These are phyloP conservation scores for Campoletis sonorensis DNA, from an alignment of 1,140 invertebrate species.

Conservation along the genomic window DNA sequence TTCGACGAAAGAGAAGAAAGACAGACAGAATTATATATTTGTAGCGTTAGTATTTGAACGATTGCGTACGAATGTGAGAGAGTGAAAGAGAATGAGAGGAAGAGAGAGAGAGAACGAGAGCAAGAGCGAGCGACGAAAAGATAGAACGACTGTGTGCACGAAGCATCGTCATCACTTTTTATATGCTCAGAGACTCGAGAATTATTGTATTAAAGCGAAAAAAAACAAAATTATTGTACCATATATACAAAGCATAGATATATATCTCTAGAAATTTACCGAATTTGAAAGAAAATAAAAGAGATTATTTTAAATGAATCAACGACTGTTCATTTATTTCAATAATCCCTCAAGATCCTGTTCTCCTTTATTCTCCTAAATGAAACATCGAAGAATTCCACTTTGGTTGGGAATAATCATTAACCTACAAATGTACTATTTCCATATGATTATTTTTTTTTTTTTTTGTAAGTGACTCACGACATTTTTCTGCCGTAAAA, in stretches of 20 bases:
- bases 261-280: conserved; percentile 62
- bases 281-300: conserved; percentile 70
- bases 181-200: conserved; percentile 56
- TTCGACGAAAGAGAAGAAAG: conserved; percentile 53
- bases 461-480: no score
- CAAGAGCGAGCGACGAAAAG: conserved; percentile 21
- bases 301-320: conserved; percentile 71
- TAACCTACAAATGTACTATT: no score
- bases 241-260: conserved; percentile 63
- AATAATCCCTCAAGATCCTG: not conserved
- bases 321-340: conserved; percentile 19
- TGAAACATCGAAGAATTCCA: not conserved
- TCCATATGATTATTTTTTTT: no score
- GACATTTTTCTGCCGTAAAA: no score
- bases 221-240: conserved; percentile 64
- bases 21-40: conserved; percentile 37
- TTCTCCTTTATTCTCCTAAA: not conserved
- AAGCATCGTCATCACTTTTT: conserved; percentile 55
- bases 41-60: conserved; percentile 26
- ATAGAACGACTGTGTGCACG: conserved; percentile 30
- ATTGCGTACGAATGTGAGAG: conserved; percentile 48
- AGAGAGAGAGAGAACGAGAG: conserved; percentile 31
- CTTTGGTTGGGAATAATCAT: no score
- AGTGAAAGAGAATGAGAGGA: conserved; percentile 38
- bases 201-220: conserved; percentile 60